Percentiles rank a stretch among this genome's conserved stretches.
Conservation (phyloP, 1,140 invertebrate genomes). For the Seison nebaliae region DNA sequence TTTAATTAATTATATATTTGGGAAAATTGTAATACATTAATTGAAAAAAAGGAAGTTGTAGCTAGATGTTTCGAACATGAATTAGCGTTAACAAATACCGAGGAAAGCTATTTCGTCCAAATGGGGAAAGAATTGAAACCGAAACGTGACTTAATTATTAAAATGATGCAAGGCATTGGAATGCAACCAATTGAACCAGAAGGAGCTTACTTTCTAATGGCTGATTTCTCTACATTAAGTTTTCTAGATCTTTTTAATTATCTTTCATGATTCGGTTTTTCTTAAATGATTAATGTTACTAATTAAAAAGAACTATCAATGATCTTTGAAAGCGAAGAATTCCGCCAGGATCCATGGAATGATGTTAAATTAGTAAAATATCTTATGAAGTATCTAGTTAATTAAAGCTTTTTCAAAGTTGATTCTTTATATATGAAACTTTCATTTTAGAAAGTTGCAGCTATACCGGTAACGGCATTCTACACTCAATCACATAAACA, state of each 20-base stretch:
- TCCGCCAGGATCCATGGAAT: slow-evolving; percentile 18
- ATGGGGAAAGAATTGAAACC: slow-evolving; percentile 44
- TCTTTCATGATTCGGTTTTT: too few species aligned
- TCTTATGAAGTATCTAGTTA: slow-evolving; percentile 76
- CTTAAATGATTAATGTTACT: background rate
- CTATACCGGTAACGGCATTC: slow-evolving; percentile 76
- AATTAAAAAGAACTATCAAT: background rate
- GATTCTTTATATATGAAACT: background rate
- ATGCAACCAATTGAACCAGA: slow-evolving; percentile 72
- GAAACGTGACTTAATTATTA: slow-evolving; percentile 56
- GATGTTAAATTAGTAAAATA: slow-evolving; percentile 40
- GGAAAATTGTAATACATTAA: background rate
- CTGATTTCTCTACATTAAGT: slow-evolving; percentile 42
- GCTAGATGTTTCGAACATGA: slow-evolving; percentile 66
- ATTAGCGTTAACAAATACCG: slow-evolving; percentile 36
- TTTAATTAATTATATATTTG: too few species aligned
- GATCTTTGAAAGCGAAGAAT: slow-evolving; percentile 15
- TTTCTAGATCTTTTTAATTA: slow-evolving; percentile 12
- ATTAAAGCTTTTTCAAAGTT: slow-evolving; percentile 44
- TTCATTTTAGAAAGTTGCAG: slow-evolving; percentile 42
- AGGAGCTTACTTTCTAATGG: slow-evolving; percentile 83
- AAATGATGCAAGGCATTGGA: slow-evolving; percentile 46
- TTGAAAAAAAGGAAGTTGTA: slow-evolving; percentile 48
- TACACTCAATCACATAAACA: slow-evolving; percentile 53
- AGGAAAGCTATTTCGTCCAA: slow-evolving; percentile 56